Base-by-base conservation (phyloP, 1,140 invertebrate species). In the Hydropsyche tenuis region DNA sequence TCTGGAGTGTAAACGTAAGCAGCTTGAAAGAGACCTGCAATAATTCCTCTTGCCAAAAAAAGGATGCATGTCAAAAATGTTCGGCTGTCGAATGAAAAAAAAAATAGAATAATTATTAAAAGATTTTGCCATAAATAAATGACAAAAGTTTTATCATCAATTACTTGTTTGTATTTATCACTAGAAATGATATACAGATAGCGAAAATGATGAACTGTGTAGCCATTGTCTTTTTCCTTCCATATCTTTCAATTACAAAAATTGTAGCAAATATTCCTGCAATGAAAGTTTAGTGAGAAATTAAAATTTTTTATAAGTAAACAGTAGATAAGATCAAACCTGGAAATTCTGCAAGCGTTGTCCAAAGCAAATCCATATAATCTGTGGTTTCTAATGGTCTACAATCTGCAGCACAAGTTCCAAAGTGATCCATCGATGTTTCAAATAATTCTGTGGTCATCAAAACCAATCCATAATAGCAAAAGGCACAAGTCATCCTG, bases 1-100 rank as follows among this genome's bases (percentile, higher is more conserved):
- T 97, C 96, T 22, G 96, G 95, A 14, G 96, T 97, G 79, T 98
- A 98, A 14, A 98, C 95, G 80, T 98, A 98, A 0, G 94, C 94
- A 14, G 94, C 95, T 88, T 97, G 95, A 81, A 98, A 98, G 3
- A 96, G 90, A 1, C 95, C 94, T 27, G 95, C 95, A 75, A 98
- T 96, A 69, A 98, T 93, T 4, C 94, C 96, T 80, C 96, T 87
- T 0, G 95, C 94, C 74, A 97, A 81, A 83, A 98, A 98, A 53
- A 98, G 83, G 63, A 96, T 90, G 42, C 93, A 85, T 0, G 95
- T 97, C 43, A 97, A 85, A 64, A 92, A 88, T 11, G 89, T 88
- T 72, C 94, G 91, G 79, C 91, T 95, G 82, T 48, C 81, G 80
- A 64, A 77, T 82, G n/a, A 79, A 37, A 37, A 73, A 69, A 18